A percentile compares a stretch with the other conserved stretches of the same genome.
Evolutionary conservation across 2,797 vertebrate species (phyloP).

Genomic region (Fistularia tabacaria): DNA sequence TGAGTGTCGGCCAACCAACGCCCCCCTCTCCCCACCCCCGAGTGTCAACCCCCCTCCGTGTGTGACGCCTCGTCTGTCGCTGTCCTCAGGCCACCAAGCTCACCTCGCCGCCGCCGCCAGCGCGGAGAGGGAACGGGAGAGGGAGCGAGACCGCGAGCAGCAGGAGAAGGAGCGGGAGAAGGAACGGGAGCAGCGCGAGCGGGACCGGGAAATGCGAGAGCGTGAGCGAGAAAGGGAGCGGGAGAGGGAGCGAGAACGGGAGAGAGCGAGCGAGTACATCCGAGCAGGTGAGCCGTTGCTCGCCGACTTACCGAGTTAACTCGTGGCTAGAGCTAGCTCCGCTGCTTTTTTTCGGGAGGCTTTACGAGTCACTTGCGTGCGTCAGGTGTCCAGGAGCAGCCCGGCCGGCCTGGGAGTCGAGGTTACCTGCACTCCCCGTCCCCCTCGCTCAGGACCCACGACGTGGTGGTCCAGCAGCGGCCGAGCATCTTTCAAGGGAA

Average conservation of each 20-base stretch:
- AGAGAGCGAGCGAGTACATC: constrained; percentile 77
- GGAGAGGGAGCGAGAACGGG: constrained; percentile 65
- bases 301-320: background rate
- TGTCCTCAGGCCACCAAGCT: constrained; percentile 80
- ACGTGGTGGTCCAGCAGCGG: constrained; percentile 87
- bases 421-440: constrained; percentile 90
- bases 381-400: constrained; percentile 82
- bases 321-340: no score
- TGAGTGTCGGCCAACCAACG: no score
- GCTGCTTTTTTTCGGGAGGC: no score
- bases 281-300: constrained; percentile 79
- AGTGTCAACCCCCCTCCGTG: constrained; percentile 14
- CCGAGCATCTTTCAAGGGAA: constrained; percentile 97
- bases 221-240: constrained; percentile 61
- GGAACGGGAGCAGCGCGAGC: constrained; percentile 75
- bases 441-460: constrained; percentile 88
- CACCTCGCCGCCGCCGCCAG: constrained; percentile 79
- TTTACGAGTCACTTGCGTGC: constrained; percentile 2
- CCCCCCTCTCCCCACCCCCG: no score
- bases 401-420: constrained; percentile 86
- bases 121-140: constrained; percentile 82
- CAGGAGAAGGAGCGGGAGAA: constrained; percentile 78
- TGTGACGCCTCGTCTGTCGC: constrained; percentile 29
- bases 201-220: constrained; percentile 69
- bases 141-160: constrained; percentile 75